These are phyloP conservation scores for Pheosia tremula DNA, from an alignment of 2,888 invertebrate genomes.

Conservation along the genomic window DNA sequence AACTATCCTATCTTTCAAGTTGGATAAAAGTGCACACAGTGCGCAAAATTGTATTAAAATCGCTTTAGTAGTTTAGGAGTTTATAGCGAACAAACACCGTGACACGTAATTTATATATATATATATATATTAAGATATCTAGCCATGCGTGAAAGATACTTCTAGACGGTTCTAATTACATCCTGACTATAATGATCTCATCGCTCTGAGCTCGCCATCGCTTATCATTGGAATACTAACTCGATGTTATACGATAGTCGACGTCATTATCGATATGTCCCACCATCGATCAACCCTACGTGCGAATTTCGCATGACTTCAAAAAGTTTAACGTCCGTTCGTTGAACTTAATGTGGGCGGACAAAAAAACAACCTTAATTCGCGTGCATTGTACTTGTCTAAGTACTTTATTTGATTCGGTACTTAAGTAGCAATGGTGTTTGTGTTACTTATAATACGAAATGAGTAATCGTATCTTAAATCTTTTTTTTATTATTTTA, in stretches of 20 bases:
- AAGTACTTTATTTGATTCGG: constrained; percentile 9
- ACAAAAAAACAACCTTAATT: constrained; percentile 12
- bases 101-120: too few relatives aligned
- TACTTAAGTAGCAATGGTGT: constrained; percentile 15
- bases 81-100: too few relatives aligned
- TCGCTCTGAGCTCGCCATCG: not conserved
- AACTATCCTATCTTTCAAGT: too few relatives aligned
- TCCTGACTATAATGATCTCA: not conserved
- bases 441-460: not conserved
- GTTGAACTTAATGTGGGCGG: constrained; percentile 32
- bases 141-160: too few relatives aligned
- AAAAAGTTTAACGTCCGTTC: constrained; percentile 25
- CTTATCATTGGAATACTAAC: not conserved
- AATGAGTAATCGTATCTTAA: not conserved
- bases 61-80: too few relatives aligned
- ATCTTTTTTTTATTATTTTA: too few relatives aligned
- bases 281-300: constrained; percentile 2
- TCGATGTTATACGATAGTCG: not conserved
- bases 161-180: not conserved
- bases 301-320: constrained; percentile 10
- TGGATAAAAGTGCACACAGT: too few relatives aligned
- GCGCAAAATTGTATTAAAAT: too few relatives aligned
- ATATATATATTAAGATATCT: too few relatives aligned
- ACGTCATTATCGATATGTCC: constrained; percentile 1
- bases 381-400: constrained; percentile 1